These are phyloP conservation scores for Oopsacas minuta DNA, from an alignment of 37 sponge, comb jelly and placozoan species.

Conservation along the genomic window DNA sequence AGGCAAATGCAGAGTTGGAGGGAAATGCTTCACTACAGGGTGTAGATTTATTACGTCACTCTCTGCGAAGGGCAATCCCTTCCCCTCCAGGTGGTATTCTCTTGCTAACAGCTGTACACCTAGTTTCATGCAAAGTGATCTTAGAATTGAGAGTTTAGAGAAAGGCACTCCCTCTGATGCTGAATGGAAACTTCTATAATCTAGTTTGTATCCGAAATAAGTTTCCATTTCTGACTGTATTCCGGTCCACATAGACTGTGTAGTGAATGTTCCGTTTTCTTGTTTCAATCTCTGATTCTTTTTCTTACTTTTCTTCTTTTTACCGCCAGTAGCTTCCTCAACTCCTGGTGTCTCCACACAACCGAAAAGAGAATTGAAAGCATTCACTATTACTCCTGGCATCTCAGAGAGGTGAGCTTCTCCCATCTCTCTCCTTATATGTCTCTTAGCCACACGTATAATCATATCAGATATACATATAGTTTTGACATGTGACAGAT, in stretches of 20 bases:
- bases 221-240: conserved; percentile 29
- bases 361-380: conserved; percentile 60
- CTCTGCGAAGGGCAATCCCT: conserved; percentile 43
- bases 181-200: conserved; percentile 26
- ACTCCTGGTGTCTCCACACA: neutral
- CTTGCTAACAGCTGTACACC: conserved; percentile 58
- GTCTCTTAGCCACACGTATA: conserved; percentile 52
- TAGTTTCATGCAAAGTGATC: conserved; percentile 42
- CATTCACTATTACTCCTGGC: conserved; percentile 45
- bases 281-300: neutral
- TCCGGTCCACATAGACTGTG: conserved; percentile 35
- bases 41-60: conserved; percentile 52
- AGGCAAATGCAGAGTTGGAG: conserved; percentile 24
- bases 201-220: conserved; percentile 48
- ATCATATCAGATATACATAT: conserved; percentile 75
- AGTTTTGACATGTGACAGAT: conserved; percentile 41
- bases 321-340: neutral
- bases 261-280: conserved; percentile 19
- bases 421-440: conserved; percentile 37
- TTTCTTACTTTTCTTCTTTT: conserved; percentile 26
- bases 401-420: conserved; percentile 32
- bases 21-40: conserved; percentile 59
- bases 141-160: conserved; percentile 23
- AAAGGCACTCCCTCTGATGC: conserved; percentile 4
- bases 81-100: conserved; percentile 50